Evolutionary conservation across 2,113 vertebrate species (phyloP).

Genomic region (Patagioenas fasciata): DNA sequence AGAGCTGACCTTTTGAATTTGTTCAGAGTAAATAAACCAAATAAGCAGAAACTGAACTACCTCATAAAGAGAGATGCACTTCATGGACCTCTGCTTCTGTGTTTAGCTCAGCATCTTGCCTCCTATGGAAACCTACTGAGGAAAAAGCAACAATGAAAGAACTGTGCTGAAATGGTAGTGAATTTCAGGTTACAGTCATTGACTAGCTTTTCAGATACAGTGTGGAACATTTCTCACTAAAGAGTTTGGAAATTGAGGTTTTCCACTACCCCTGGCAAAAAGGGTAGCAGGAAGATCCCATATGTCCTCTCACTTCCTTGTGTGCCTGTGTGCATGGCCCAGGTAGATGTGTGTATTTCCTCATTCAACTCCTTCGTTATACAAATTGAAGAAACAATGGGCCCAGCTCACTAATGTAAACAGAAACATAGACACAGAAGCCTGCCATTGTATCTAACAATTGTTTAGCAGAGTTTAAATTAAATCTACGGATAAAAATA

Average conservation of each 20-base stretch:
- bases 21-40: background rate
- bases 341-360: background rate
- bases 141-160: background rate
- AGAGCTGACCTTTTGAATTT: background rate
- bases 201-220: background rate
- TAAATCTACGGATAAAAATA: background rate
- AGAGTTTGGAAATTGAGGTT: background rate
- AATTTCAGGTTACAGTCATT: background rate
- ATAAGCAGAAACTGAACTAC: background rate
- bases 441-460: background rate
- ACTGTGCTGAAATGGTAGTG: background rate
- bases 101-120: background rate
- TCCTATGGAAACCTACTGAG: background rate
- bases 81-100: background rate
- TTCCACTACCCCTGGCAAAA: background rate
- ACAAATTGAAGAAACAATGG: background rate
- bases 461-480: background rate
- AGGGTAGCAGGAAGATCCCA: background rate
- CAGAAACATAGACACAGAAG: background rate
- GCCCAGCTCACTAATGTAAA: background rate
- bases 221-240: background rate
- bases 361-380: background rate
- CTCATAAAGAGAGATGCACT: background rate
- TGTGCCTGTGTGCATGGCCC: background rate
- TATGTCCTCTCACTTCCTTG: background rate